Conservation (phyloP, 1,140 invertebrate species). For the Episyrphus balteatus region DNA sequence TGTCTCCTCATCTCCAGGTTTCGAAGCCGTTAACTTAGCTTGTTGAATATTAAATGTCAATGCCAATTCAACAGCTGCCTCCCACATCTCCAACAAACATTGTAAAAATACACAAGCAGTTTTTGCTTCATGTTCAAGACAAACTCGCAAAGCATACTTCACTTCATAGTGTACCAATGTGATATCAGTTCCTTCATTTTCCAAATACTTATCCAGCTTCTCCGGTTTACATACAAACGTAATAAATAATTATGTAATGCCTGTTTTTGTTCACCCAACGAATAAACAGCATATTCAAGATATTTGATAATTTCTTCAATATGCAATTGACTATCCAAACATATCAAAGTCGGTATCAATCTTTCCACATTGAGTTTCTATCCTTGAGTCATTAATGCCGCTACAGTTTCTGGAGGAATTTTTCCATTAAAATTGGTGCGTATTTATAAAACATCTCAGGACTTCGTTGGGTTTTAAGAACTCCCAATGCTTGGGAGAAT, state of each 20-base stretch:
- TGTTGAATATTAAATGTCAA: conserved; percentile 70
- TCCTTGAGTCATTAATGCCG: conserved; percentile 67
- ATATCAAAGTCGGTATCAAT: conserved; percentile 68
- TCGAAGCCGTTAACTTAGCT: conserved; percentile 77
- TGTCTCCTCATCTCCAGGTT: conserved; percentile 62
- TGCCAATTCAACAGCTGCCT: conserved; percentile 86
- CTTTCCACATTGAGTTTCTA: conserved; percentile 61
- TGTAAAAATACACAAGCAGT: conserved; percentile 89
- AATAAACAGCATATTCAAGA: conserved; percentile 77
- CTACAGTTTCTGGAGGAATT: conserved; percentile 69
- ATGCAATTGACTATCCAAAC: conserved; percentile 55
- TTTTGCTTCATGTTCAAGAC: conserved; percentile 55
- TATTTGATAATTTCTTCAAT: conserved; percentile 67
- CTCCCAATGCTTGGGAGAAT: conserved; percentile 61
- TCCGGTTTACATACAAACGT: conserved; percentile 67
- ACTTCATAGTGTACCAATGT: conserved; percentile 62
- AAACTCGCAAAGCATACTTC: conserved; percentile 65
- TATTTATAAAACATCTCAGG: conserved; percentile 83
- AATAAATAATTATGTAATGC: conserved; percentile 89
- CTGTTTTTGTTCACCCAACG: conserved; percentile 65
- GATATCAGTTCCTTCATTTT: conserved; percentile 60
- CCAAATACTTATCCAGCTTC: conserved; percentile 73
- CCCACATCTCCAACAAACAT: conserved; percentile 78
- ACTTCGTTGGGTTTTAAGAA: conserved; percentile 58
- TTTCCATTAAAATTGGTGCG: conserved; percentile 71